Conservation (phyloP, 2,113 vertebrate genomes). For the Callithrix jacchus region DNA sequence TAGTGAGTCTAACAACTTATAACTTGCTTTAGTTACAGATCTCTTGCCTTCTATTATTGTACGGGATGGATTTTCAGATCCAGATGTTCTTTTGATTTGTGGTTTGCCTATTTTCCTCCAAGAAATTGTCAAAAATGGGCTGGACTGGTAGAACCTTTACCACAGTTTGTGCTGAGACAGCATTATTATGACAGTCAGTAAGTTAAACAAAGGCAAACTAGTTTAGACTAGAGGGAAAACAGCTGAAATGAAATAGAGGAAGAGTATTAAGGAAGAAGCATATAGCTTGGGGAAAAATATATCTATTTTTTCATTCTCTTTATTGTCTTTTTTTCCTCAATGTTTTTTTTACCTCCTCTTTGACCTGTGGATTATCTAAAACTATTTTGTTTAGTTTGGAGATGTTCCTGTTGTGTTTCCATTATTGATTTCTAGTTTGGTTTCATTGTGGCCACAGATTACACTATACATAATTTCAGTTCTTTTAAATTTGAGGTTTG, state of each 20-base stretch:
- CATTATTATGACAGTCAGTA: neutral
- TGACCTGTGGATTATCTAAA: neutral
- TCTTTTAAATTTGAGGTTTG: neutral
- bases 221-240: conserved; percentile 4
- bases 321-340: neutral
- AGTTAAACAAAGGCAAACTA: neutral
- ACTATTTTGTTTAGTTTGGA: neutral
- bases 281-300: neutral
- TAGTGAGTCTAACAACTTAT: neutral
- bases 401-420: neutral
- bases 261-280: conserved; percentile 8
- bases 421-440: neutral
- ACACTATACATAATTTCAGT: neutral
- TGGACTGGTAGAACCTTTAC: neutral
- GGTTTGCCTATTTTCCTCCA: conserved; percentile 35
- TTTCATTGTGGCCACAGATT: neutral
- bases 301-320: neutral
- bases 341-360: neutral
- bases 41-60: neutral
- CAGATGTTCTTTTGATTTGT: conserved; percentile 38
- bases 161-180: neutral
- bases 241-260: neutral
- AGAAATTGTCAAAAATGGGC: conserved; percentile 38
- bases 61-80: neutral
- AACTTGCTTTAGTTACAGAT: neutral